These are phyloP conservation scores for Alloscopus bannaensis DNA, from an alignment of 2,888 invertebrate genomes.

Conservation along the genomic window DNA sequence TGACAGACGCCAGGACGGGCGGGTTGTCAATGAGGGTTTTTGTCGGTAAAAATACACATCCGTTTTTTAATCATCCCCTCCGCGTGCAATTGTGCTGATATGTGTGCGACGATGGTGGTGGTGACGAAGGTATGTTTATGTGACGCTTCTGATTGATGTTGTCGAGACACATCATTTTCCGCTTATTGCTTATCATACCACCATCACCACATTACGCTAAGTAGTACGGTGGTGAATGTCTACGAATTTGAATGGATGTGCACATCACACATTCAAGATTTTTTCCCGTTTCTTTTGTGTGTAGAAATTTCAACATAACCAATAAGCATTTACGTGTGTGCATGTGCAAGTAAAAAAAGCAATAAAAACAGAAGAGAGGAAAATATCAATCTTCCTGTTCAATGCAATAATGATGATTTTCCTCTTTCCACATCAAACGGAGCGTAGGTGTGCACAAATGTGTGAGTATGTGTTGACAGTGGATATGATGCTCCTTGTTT, in stretches of 20 bases:
- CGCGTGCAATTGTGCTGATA: slow-evolving; percentile 15
- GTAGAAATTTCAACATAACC: too few relatives aligned
- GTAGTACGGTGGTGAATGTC: neutral
- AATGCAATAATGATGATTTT: slow-evolving; percentile 46
- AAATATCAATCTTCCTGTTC: slow-evolving; percentile 55
- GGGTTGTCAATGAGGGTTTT: neutral
- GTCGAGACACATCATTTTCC: slow-evolving; percentile 56
- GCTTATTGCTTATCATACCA: slow-evolving; percentile 28
- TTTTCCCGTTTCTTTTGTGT: too few relatives aligned
- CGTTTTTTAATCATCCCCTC: slow-evolving; percentile 43
- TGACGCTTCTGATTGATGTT: slow-evolving; percentile 36
- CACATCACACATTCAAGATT: too few relatives aligned
- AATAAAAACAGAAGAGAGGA: slow-evolving; percentile 29
- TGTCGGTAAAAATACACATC: slow-evolving; percentile 31
- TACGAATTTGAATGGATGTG: too few relatives aligned
- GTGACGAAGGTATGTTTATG: slow-evolving; percentile 7
- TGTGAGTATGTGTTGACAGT: slow-evolving; percentile 31
- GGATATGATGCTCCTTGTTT: slow-evolving; percentile 25
- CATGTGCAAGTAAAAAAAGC: too few relatives aligned
- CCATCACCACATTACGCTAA: slow-evolving; percentile 18
- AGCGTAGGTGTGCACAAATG: neutral
- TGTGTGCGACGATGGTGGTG: too few relatives aligned
- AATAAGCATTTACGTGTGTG: too few relatives aligned
- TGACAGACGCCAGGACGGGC: neutral
- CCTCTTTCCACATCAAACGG: slow-evolving; percentile 16